A percentile compares a stretch with the other conserved stretches of the same genome.
Evolutionary conservation across 2,888 invertebrate species (phyloP).

Genomic region (Entomobrya proxima): DNA sequence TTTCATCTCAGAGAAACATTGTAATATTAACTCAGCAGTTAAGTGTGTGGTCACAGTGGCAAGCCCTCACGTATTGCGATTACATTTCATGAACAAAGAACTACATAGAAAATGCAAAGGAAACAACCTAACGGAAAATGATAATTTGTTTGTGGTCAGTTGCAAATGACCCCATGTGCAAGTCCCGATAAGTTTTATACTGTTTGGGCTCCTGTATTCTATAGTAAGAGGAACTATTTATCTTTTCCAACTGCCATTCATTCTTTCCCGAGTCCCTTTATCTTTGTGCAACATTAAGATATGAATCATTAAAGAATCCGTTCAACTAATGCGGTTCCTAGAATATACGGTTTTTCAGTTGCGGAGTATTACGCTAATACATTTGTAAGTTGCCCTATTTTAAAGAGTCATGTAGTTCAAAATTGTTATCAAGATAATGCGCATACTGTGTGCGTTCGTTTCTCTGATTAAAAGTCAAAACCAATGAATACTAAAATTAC

Average conservation of each 20-base stretch:
- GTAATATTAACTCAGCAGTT: slow-evolving; percentile 14
- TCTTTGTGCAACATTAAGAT: not conserved
- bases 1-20: slow-evolving; percentile 17
- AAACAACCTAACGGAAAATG: slow-evolving; percentile 35
- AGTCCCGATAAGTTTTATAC: not conserved
- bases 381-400: not conserved
- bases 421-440: not conserved
- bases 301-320: not conserved
- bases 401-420: not conserved
- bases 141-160: slow-evolving; percentile 44
- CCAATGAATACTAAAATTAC: slow-evolving; percentile 16
- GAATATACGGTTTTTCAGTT: too few species aligned
- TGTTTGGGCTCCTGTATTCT: not conserved
- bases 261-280: not conserved
- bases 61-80: not conserved
- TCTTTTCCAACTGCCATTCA: not conserved
- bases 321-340: not conserved
- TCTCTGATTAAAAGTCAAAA: not conserved
- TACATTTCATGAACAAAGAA: not conserved
- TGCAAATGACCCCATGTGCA: slow-evolving; percentile 47
- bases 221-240: not conserved
- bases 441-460: not conserved
- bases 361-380: not conserved
- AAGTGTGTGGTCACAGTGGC: slow-evolving; percentile 38
- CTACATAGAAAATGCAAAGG: not conserved